Percentiles rank a stretch among this genome's conserved stretches.
phyloP scores from a whole-genome alignment of 2,797 vertebrate genomes.

The Cheracebus regulus region DNA sequence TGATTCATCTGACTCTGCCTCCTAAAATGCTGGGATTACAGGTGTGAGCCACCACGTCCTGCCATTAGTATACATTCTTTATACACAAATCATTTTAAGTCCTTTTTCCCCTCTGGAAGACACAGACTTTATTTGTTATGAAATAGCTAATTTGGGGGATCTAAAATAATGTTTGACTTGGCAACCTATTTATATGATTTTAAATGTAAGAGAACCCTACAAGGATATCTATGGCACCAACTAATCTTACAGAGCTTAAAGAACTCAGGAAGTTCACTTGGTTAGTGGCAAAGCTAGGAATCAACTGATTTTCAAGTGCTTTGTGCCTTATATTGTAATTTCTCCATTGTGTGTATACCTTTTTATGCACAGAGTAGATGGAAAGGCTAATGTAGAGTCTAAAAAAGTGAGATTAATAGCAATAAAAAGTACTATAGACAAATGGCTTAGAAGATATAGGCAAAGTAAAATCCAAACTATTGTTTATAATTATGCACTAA shows the following conservation, averaged over 20 bases:
- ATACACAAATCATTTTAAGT: not conserved
- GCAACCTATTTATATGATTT: not conserved
- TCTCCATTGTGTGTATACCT: not conserved
- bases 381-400: not conserved
- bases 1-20: not conserved
- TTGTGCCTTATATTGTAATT: not conserved
- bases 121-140: not conserved
- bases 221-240: not conserved
- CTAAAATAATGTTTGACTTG: not conserved
- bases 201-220: not conserved
- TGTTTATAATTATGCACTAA: not conserved
- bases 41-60: not conserved
- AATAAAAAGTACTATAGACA: not conserved
- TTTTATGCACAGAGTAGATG: not conserved
- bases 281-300: not conserved
- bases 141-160: not conserved
- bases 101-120: not conserved
- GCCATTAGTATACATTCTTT: not conserved
- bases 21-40: not conserved
- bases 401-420: slow-evolving; percentile 13
- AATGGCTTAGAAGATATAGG: not conserved
- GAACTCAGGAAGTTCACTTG: not conserved
- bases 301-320: not conserved
- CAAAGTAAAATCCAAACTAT: slow-evolving; percentile 33
- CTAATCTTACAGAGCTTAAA: not conserved